phyloP scores from a whole-genome alignment of 2,888 invertebrate species.

The Eupeodes latifasciatus region DNA sequence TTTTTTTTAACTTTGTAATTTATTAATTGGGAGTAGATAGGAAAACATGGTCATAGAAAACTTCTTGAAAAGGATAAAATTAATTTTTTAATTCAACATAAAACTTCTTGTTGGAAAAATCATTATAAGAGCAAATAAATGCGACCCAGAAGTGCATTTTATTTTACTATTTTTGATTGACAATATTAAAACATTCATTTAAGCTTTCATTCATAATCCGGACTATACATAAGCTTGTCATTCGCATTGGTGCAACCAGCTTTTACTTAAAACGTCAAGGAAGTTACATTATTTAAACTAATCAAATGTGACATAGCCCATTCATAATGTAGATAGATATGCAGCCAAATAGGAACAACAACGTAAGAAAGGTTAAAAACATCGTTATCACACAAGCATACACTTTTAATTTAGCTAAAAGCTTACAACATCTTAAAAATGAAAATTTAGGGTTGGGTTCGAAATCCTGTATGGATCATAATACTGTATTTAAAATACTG shows the following conservation, averaged over 20 bases:
- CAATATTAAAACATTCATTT: conserved; percentile 16
- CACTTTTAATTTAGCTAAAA: neutral
- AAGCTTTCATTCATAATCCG: neutral
- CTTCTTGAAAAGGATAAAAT: too few species aligned
- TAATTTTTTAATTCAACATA: too few species aligned
- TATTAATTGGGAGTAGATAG: too few species aligned
- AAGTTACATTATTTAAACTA: conserved; percentile 41
- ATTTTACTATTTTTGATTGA: neutral
- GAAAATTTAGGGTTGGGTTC: too few species aligned
- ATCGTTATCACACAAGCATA: neutral
- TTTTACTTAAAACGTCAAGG: conserved; percentile 17
- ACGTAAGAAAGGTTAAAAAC: conserved; percentile 32
- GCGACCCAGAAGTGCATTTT: too few species aligned
- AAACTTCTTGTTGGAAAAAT: too few species aligned
- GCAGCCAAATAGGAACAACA: conserved; percentile 30
- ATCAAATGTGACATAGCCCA: conserved; percentile 34
- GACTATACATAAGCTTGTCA: conserved; percentile 9
- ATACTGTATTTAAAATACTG: too few species aligned
- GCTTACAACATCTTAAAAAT: neutral
- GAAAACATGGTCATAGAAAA: too few species aligned
- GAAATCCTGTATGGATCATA: too few species aligned
- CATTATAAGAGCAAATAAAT: too few species aligned
- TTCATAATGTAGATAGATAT: too few species aligned
- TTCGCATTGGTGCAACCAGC: conserved; percentile 1
- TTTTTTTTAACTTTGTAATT: too few species aligned